A percentile compares a stretch with the other conserved stretches of the same genome.
These are phyloP conservation scores for Rhinogobio ventralis DNA, from an alignment of 2,797 vertebrate genomes.

Conservation along the genomic window DNA sequence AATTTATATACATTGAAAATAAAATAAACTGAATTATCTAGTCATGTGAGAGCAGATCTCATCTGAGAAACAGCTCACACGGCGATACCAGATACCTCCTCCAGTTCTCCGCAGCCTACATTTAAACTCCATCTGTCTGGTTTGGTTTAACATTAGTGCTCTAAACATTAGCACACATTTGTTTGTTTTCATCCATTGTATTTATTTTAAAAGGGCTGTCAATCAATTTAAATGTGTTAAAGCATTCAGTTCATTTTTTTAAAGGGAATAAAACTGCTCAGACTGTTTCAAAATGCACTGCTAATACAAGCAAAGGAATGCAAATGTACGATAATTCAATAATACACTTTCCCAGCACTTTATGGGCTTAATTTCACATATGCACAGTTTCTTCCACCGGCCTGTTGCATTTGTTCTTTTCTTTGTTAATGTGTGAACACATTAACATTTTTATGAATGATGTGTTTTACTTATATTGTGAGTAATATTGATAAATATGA, in stretches of 20 bases:
- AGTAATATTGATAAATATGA: no score
- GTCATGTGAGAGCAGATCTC: not conserved
- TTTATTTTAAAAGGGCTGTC: constrained; percentile 62
- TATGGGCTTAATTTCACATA: not conserved
- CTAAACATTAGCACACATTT: constrained; percentile 55
- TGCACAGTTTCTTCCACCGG: not conserved
- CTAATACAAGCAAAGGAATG: not conserved
- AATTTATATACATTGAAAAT: not conserved
- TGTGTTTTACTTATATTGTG: not conserved
- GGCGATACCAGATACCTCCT: constrained; percentile 19
- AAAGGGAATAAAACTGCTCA: not conserved
- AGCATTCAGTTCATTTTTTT: not conserved
- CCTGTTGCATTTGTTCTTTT: not conserved
- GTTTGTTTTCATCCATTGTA: constrained; percentile 61
- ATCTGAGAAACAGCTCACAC: not conserved
- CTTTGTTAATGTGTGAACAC: no score
- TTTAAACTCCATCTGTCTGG: constrained; percentile 34
- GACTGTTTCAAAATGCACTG: not conserved
- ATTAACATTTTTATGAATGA: constrained; percentile 6
- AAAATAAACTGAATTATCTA: constrained; percentile 9
- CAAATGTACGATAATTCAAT: not conserved
- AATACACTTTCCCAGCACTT: not conserved
- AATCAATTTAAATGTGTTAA: constrained; percentile 33
- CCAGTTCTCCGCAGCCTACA: not conserved
- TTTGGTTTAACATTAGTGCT: constrained; percentile 60